Evolutionary conservation across 2,113 vertebrate genomes (phyloP).

Genomic region (Rhizomys pruinosus): DNA sequence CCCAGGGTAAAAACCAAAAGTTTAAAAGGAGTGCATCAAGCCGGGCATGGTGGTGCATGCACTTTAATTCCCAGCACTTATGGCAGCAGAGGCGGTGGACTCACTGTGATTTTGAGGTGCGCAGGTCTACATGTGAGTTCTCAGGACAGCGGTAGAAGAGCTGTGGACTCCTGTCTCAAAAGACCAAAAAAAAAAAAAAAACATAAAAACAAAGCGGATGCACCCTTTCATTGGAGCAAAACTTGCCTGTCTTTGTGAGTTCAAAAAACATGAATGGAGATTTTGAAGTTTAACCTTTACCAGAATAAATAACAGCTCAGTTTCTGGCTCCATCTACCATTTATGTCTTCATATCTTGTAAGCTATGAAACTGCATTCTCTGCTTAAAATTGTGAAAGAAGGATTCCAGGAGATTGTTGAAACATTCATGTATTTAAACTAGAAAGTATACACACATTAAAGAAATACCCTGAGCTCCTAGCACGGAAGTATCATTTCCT

Average conservation of each 20-base stretch:
- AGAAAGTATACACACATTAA: not conserved
- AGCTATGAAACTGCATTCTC: not conserved
- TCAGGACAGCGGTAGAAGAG: too few relatives aligned
- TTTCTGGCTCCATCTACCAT: not conserved
- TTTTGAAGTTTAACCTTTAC: not conserved
- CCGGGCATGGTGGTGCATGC: too few relatives aligned
- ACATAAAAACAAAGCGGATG: too few relatives aligned
- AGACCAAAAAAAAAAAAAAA: too few relatives aligned
- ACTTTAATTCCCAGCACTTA: too few relatives aligned
- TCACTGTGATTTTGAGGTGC: too few relatives aligned
- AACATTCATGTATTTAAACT: slow-evolving; percentile 42
- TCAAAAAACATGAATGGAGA: not conserved
- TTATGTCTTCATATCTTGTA: slow-evolving; percentile 14
- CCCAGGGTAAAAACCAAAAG: not conserved
- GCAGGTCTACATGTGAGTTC: too few relatives aligned
- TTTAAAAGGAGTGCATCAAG: not conserved
- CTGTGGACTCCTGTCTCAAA: too few relatives aligned
- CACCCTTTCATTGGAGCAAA: not conserved
- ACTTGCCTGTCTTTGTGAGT: not conserved
- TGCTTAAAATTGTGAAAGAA: slow-evolving; percentile 46
- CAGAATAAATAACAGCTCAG: not conserved
- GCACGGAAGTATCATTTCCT: not conserved
- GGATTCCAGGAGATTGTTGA: not conserved
- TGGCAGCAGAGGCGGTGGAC: too few relatives aligned
- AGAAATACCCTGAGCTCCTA: slow-evolving; percentile 1